These are phyloP conservation scores for Lutjanus erythropterus DNA, from an alignment of 2,113 vertebrate genomes.

Conservation along the genomic window DNA sequence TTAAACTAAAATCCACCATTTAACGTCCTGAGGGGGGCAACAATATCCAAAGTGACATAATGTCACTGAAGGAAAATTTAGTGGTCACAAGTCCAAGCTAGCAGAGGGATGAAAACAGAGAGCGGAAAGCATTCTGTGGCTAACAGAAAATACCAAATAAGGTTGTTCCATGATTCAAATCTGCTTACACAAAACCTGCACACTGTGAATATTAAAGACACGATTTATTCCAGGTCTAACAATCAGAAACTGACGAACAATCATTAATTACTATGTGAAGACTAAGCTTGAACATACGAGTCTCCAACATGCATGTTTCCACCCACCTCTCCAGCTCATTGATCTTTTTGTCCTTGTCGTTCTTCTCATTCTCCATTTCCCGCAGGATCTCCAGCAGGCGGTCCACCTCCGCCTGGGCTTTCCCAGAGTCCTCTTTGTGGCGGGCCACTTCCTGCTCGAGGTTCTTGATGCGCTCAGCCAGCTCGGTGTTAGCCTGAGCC, in stretches of 20 bases:
- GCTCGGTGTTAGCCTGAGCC: slow-evolving; percentile 92
- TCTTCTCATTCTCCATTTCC: slow-evolving; percentile 99
- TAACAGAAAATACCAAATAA: no score
- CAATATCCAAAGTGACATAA: slow-evolving; percentile 16
- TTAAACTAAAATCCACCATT: slow-evolving; percentile 16
- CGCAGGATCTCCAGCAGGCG: slow-evolving; percentile 96
- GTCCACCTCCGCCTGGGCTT: slow-evolving; percentile 97
- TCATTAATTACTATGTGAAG: background rate
- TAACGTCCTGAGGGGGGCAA: slow-evolving; percentile 6
- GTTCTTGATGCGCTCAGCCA: slow-evolving; percentile 89
- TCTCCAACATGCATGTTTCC: background rate
- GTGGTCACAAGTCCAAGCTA: background rate
- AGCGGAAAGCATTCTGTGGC: background rate
- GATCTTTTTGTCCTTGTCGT: slow-evolving; percentile 98
- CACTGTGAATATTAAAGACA: background rate
- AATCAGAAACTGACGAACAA: background rate
- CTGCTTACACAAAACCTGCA: background rate
- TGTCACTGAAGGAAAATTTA: slow-evolving; percentile 1
- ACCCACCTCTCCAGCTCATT: slow-evolving; percentile 95
- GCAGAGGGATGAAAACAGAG: background rate
- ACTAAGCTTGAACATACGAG: background rate
- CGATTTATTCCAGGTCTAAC: background rate
- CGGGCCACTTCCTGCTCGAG: slow-evolving; percentile 91
- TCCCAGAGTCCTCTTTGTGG: slow-evolving; percentile 91
- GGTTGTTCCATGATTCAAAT: slow-evolving; percentile 8